phyloP scores from a whole-genome alignment of 2,797 vertebrate genomes.

The Selene dorsalis region DNA sequence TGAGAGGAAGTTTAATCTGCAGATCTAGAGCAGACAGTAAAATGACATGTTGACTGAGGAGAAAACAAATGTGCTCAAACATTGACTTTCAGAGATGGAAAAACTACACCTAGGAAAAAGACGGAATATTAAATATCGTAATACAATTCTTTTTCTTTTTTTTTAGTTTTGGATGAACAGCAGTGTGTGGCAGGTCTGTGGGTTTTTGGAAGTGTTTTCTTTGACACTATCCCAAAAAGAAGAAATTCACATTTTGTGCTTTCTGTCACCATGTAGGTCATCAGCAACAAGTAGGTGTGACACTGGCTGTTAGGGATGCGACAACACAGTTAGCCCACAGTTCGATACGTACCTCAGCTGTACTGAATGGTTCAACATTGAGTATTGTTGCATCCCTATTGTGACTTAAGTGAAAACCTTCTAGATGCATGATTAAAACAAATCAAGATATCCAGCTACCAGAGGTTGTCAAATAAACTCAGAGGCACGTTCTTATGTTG shows the following conservation, averaged over 20 bases:
- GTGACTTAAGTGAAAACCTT: not conserved
- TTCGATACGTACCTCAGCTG: no score
- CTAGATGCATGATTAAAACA: not conserved
- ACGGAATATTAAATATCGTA: constrained; percentile 2
- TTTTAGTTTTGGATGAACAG: not conserved
- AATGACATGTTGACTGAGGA: constrained; percentile 17
- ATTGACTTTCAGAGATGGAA: constrained; percentile 24
- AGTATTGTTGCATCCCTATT: not conserved
- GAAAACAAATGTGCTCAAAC: constrained; percentile 21
- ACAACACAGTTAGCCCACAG: no score
- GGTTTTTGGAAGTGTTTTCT: not conserved
- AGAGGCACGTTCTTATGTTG: not conserved
- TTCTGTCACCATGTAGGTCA: not conserved
- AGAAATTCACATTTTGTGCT: not conserved
- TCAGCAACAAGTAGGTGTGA: not conserved
- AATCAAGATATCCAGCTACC: not conserved
- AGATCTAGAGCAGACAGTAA: not conserved
- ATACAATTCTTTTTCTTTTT: no score
- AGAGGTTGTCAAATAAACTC: not conserved
- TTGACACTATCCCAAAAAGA: not conserved
- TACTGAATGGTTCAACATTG: no score
- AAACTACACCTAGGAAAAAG: not conserved
- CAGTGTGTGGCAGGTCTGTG: not conserved
- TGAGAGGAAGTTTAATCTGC: not conserved
- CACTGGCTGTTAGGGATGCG: not conserved